phyloP scores from a whole-genome alignment of 2,113 vertebrate species.

The Forbesichthys agassizii region DNA sequence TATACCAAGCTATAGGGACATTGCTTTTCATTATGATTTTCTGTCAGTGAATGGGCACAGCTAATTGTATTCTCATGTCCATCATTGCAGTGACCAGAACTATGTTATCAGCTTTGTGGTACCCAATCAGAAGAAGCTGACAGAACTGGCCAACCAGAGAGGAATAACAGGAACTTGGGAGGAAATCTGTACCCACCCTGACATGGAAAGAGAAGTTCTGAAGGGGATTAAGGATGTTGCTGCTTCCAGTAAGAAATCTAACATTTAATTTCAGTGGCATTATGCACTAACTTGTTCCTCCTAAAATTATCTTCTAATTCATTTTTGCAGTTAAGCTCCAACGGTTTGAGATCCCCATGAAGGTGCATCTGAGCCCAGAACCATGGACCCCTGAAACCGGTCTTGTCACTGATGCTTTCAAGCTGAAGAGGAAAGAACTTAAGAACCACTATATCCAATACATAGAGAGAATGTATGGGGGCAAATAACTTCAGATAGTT shows the following conservation, averaged over 20 bases:
- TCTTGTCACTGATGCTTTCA: slow-evolving; percentile 96
- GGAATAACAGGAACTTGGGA: slow-evolving; percentile 83
- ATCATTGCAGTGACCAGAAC: slow-evolving; percentile 86
- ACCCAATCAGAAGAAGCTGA: slow-evolving; percentile 92
- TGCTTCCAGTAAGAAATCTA: slow-evolving; percentile 84
- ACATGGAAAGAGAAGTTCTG: slow-evolving; percentile 90
- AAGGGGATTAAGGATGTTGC: slow-evolving; percentile 88
- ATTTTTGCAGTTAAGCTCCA: slow-evolving; percentile 87
- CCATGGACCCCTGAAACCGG: slow-evolving; percentile 97
- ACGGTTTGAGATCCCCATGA: slow-evolving; percentile 92
- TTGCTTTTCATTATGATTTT: not conserved
- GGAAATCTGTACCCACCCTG: slow-evolving; percentile 91
- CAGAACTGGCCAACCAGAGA: slow-evolving; percentile 82
- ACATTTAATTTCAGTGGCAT: not conserved
- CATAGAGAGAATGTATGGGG: slow-evolving; percentile 96
- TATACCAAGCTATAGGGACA: not conserved
- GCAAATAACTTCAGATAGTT: slow-evolving; percentile 79
- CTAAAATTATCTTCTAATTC: slow-evolving; percentile 9
- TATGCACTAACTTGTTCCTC: not conserved
- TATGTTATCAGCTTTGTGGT: slow-evolving; percentile 98
- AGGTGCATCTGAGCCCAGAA: slow-evolving; percentile 90
- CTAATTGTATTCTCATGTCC: not conserved
- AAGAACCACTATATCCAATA: slow-evolving; percentile 93
- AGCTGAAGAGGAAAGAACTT: slow-evolving; percentile 95
- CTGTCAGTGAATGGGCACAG: too few relatives aligned